Conservation (phyloP, 2,888 invertebrate species). For the Zhengitettix transpicula region DNA sequence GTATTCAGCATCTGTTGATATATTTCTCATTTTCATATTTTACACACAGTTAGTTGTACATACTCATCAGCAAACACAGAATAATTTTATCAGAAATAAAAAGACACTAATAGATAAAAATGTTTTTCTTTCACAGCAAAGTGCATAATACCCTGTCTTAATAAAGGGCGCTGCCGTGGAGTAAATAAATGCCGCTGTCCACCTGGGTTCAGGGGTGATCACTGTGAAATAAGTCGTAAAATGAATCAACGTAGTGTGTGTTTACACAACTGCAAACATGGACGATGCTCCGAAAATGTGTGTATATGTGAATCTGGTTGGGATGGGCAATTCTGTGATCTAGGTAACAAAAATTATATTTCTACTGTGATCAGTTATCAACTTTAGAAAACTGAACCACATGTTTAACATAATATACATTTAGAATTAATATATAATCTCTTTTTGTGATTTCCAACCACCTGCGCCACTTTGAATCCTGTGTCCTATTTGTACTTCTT, state of each 20-base stretch:
- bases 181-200: constrained; percentile 82
- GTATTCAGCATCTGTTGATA: background rate
- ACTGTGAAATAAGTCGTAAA: constrained; percentile 74
- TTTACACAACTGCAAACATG: constrained; percentile 59
- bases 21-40: background rate
- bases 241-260: constrained; percentile 49
- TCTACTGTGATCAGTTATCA: no score
- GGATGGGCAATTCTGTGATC: constrained; percentile 66
- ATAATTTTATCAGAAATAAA: no score
- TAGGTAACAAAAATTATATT: constrained; percentile 29
- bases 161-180: constrained; percentile 78
- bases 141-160: constrained; percentile 79
- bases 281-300: constrained; percentile 49
- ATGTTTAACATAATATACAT: no score
- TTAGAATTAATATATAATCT: no score
- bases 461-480: no score
- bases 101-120: no score
- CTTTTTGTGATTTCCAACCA: no score
- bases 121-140: constrained; percentile 39
- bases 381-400: no score
- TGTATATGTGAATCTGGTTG: constrained; percentile 72
- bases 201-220: constrained; percentile 67
- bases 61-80: no score
- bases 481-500: no score
- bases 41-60: no score